phyloP scores from a whole-genome alignment of 2,113 vertebrate species.

The Balaeniceps rex region DNA sequence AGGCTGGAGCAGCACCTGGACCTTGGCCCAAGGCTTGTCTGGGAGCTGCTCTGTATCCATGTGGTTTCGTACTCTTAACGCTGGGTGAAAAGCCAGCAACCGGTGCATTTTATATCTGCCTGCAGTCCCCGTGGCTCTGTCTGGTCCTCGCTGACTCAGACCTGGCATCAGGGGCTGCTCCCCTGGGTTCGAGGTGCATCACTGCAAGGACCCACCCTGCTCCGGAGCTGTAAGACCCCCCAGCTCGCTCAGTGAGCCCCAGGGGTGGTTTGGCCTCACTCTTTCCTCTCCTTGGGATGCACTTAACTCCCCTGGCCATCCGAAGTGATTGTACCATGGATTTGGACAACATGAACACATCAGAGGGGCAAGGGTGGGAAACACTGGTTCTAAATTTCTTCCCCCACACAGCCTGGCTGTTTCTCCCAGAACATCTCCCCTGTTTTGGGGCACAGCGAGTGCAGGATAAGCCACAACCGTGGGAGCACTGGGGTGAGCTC shows the following conservation, averaged over 20 bases:
- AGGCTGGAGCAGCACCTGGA: background rate
- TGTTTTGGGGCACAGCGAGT: background rate
- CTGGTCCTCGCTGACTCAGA: background rate
- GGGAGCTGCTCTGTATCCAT: background rate
- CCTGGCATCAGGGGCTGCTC: background rate
- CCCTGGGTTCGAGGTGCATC: background rate
- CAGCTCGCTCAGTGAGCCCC: fast-evolving
- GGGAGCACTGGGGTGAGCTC: background rate
- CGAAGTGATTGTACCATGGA: background rate
- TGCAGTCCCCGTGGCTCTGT: background rate
- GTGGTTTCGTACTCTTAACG: background rate
- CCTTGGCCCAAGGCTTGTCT: background rate
- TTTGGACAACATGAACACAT: background rate
- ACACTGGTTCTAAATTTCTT: background rate
- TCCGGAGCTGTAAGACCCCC: background rate
- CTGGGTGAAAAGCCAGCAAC: background rate
- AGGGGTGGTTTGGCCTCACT: background rate
- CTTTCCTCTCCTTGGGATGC: background rate
- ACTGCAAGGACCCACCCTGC: background rate
- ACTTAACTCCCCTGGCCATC: background rate
- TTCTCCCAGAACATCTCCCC: background rate
- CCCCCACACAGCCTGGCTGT: background rate
- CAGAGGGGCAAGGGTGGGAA: background rate
- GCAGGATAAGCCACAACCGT: background rate
- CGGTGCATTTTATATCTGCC: background rate